Evolutionary conservation across 1,140 invertebrate genomes (phyloP).

Genomic region (Ylistrum balloti): DNA sequence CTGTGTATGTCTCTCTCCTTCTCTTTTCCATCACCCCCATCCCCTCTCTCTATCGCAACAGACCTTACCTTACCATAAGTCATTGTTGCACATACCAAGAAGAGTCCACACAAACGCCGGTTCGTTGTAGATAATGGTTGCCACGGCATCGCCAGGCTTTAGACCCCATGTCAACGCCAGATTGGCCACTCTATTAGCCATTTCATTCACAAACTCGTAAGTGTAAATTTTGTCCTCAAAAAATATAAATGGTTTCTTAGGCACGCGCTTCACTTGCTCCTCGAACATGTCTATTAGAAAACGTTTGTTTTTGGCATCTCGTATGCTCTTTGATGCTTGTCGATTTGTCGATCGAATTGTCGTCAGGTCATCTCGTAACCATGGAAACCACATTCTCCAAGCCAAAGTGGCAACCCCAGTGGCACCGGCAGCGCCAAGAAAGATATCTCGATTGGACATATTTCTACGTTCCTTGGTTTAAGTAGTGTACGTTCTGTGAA

Average conservation of each 20-base stretch:
- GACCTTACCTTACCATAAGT: too few species aligned
- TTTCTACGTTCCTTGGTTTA: background rate
- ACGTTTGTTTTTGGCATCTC: background rate
- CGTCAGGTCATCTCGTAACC: slow-evolving; percentile 45
- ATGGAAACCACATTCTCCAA: slow-evolving; percentile 5
- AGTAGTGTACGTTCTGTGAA: background rate
- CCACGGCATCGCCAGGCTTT: slow-evolving; percentile 62
- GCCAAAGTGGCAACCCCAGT: background rate
- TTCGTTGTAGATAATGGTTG: slow-evolving; percentile 67
- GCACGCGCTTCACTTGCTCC: slow-evolving; percentile 44
- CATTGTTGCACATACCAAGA: slow-evolving; percentile 63
- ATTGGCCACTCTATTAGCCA: slow-evolving; percentile 66
- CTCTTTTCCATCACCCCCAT: too few species aligned
- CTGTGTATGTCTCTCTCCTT: too few species aligned
- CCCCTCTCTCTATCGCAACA: too few species aligned
- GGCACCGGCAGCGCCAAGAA: slow-evolving; percentile 6
- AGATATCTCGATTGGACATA: background rate
- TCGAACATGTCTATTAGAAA: slow-evolving; percentile 67
- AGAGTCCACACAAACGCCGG: slow-evolving; percentile 72
- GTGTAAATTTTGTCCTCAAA: slow-evolving; percentile 64
- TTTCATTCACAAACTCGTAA: slow-evolving; percentile 61
- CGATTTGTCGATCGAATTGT: background rate
- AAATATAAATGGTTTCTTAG: slow-evolving; percentile 63
- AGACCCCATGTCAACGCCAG: slow-evolving; percentile 54
- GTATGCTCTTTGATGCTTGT: background rate